phyloP scores from a whole-genome alignment of 1,140 invertebrate species.

The Vanessa atalanta region DNA sequence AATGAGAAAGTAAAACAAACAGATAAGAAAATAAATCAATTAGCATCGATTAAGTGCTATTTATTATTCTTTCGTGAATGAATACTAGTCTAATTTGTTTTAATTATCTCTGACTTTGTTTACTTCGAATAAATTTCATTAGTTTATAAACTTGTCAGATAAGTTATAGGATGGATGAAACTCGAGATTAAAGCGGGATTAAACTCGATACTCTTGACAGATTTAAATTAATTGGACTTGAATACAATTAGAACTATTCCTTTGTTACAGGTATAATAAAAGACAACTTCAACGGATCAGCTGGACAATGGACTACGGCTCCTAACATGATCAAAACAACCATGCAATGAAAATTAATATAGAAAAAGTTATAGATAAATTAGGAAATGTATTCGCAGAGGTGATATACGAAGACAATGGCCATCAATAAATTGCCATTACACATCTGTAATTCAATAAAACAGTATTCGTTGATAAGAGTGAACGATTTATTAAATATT shows the following conservation, averaged over 20 bases:
- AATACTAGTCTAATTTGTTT: neutral
- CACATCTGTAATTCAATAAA: slow-evolving; percentile 77
- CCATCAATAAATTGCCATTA: slow-evolving; percentile 67
- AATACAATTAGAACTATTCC: slow-evolving; percentile 35
- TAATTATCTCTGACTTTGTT: slow-evolving; percentile 17
- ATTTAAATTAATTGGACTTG: slow-evolving; percentile 28
- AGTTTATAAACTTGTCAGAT: slow-evolving; percentile 24
- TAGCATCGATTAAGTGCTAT: neutral
- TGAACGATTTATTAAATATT: slow-evolving; percentile 28
- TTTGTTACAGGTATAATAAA: slow-evolving; percentile 44
- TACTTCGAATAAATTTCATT: slow-evolving; percentile 16
- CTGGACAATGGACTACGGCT: slow-evolving; percentile 1
- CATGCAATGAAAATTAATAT: slow-evolving; percentile 32
- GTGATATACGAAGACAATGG: slow-evolving; percentile 76
- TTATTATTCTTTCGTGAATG: neutral
- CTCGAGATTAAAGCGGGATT: slow-evolving; percentile 26
- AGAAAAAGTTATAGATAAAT: slow-evolving; percentile 27
- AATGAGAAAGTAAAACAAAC: no score
- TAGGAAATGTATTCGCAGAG: slow-evolving; percentile 68
- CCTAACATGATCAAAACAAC: slow-evolving; percentile 25
- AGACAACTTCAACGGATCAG: slow-evolving; percentile 15
- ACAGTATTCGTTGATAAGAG: slow-evolving; percentile 56
- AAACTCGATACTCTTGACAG: slow-evolving; percentile 30
- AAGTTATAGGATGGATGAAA: slow-evolving; percentile 26
- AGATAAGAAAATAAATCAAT: neutral